phyloP scores from a whole-genome alignment of 2,888 invertebrate species.

The Acanthosepion esculentum region DNA sequence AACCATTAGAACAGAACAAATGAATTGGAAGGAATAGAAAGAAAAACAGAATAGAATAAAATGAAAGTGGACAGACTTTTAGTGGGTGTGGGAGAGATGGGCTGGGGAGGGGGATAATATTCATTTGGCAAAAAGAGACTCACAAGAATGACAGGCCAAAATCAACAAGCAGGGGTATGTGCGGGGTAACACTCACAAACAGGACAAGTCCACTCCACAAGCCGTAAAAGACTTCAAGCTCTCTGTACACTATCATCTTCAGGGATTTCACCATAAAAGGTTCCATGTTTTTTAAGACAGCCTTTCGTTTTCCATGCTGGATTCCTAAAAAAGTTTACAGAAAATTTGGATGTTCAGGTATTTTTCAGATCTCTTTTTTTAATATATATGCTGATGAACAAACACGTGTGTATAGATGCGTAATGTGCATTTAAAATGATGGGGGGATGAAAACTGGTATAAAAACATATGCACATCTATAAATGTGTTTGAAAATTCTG shows the following conservation, averaged over 20 bases:
- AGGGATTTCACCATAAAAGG: background rate
- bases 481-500: background rate
- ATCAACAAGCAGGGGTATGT: conserved; percentile 33
- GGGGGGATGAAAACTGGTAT: background rate
- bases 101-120: no score
- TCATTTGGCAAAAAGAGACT: conserved; percentile 24
- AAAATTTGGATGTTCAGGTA: background rate
- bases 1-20: background rate
- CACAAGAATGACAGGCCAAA: background rate
- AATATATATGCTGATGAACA: background rate
- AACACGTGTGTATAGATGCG: background rate
- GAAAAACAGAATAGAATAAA: background rate
- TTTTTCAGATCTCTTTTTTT: background rate
- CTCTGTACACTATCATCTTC: conserved; percentile 33
- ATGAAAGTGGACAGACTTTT: background rate
- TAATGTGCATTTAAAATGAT: background rate
- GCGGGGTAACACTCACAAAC: conserved; percentile 33
- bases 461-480: background rate
- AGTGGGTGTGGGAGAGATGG: background rate
- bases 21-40: background rate
- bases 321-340: conserved; percentile 10
- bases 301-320: conserved; percentile 21
- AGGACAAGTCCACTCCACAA: conserved; percentile 23
- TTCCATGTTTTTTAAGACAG: conserved; percentile 33
- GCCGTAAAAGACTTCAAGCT: conserved; percentile 20